Conservation (phyloP, 2,797 vertebrate genomes). For the Epinephelus awoara region DNA sequence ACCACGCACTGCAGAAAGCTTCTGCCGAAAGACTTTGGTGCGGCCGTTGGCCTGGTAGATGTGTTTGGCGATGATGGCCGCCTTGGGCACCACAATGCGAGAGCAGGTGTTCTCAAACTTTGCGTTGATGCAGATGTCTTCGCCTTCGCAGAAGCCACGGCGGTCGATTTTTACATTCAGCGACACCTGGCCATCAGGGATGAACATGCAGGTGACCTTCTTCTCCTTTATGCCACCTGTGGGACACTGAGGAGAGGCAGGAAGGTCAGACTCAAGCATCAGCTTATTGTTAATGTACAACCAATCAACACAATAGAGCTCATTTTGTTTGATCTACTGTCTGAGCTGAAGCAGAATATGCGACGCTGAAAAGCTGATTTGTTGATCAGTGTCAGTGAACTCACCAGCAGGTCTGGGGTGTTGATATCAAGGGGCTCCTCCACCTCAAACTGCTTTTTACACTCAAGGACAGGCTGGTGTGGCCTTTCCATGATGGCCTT, state of each 20-base stretch:
- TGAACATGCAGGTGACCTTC: constrained; percentile 97
- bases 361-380: background rate
- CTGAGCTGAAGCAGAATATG: background rate
- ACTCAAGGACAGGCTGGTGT: constrained; percentile 83
- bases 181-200: constrained; percentile 93
- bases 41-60: constrained; percentile 94
- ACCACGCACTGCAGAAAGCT: constrained; percentile 93
- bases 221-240: constrained; percentile 95
- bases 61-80: constrained; percentile 95
- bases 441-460: constrained; percentile 92
- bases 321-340: background rate
- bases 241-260: constrained; percentile 84
- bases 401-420: constrained; percentile 94
- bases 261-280: background rate
- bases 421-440: constrained; percentile 95
- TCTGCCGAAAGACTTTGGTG: constrained; percentile 92
- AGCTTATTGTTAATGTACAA: too few relatives aligned
- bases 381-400: constrained; percentile 19
- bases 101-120: constrained; percentile 99
- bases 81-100: constrained; percentile 97
- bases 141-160: constrained; percentile 95
- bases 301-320: background rate
- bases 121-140: constrained; percentile 95
- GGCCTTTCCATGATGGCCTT: constrained; percentile 90
- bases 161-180: constrained; percentile 95